Evolutionary conservation across 2,797 vertebrate genomes (phyloP).

Genomic region (Synaphobranchus kaupii): DNA sequence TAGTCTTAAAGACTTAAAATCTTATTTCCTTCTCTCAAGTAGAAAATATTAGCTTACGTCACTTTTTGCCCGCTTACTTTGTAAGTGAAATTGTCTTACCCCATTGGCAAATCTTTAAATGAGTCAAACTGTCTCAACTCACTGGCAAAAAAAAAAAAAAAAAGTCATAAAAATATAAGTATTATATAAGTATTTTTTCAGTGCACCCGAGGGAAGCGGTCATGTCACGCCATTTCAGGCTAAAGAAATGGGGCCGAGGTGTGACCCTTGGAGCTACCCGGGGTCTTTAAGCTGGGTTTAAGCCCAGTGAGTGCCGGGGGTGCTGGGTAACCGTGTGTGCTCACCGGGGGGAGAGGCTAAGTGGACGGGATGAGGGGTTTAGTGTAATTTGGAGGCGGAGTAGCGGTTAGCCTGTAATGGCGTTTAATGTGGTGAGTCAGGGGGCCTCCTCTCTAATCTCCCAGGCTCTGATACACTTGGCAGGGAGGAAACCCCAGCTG

Average conservation of each 20-base stretch:
- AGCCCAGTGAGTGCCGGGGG: no score
- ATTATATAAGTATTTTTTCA: no score
- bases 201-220: no score
- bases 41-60: no score
- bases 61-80: no score
- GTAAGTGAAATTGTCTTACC: no score
- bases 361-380: slow-evolving; percentile 26
- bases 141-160: no score
- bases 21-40: no score
- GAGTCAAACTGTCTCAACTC: no score
- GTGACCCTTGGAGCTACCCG: not conserved
- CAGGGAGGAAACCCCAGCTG: slow-evolving; percentile 47
- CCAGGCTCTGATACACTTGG: slow-evolving; percentile 3
- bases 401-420: slow-evolving; percentile 14
- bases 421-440: slow-evolving; percentile 3
- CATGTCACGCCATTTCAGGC: not conserved
- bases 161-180: no score
- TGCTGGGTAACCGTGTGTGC: not conserved
- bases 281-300: not conserved
- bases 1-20: no score
- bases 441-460: slow-evolving; percentile 14
- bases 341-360: not conserved
- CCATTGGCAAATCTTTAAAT: no score
- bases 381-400: not conserved
- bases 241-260: not conserved